These are phyloP conservation scores for Drosophila anomelani DNA, from an alignment of 2,888 invertebrate genomes.

Conservation along the genomic window DNA sequence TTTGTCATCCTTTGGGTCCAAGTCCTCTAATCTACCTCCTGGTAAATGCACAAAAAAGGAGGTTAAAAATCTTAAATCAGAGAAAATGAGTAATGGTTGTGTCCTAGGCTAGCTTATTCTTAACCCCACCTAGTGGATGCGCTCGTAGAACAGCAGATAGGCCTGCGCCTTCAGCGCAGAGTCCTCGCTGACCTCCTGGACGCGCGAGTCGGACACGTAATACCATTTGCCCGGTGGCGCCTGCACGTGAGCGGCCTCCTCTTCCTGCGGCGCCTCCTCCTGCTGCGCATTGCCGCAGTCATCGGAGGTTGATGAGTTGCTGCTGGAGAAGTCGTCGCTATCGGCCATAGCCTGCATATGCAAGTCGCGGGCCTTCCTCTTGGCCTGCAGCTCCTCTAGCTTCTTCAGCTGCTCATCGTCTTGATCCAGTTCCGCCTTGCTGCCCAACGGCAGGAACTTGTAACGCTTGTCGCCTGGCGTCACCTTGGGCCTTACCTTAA, in stretches of 20 bases:
- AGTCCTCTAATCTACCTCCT: not conserved
- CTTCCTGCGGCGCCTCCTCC: constrained; percentile 67
- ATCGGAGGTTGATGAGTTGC: constrained; percentile 72
- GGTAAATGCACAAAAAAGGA: constrained; percentile 14
- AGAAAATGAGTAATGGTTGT: not conserved
- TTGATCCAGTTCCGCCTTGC: constrained; percentile 86
- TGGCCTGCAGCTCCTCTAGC: constrained; percentile 83
- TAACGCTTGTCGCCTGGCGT: constrained; percentile 88
- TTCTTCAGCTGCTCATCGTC: constrained; percentile 85
- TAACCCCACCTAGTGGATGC: constrained; percentile 88
- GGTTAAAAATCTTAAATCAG: not conserved
- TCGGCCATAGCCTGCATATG: constrained; percentile 83
- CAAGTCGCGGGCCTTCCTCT: constrained; percentile 82
- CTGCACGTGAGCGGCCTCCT: constrained; percentile 77
- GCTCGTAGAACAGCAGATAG: constrained; percentile 97
- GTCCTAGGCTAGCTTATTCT: not conserved
- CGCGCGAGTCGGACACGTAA: constrained; percentile 95
- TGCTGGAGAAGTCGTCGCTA: constrained; percentile 87
- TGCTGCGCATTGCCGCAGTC: constrained; percentile 57
- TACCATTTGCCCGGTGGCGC: constrained; percentile 94
- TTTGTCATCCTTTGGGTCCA: not conserved
- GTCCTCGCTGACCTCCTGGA: constrained; percentile 91
- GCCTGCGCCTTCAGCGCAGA: constrained; percentile 94
- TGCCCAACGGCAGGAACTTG: constrained; percentile 89
- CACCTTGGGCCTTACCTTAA: constrained; percentile 91